Base-by-base conservation (phyloP, 1,140 invertebrate genomes). In the Zaprionus nigranus region DNA sequence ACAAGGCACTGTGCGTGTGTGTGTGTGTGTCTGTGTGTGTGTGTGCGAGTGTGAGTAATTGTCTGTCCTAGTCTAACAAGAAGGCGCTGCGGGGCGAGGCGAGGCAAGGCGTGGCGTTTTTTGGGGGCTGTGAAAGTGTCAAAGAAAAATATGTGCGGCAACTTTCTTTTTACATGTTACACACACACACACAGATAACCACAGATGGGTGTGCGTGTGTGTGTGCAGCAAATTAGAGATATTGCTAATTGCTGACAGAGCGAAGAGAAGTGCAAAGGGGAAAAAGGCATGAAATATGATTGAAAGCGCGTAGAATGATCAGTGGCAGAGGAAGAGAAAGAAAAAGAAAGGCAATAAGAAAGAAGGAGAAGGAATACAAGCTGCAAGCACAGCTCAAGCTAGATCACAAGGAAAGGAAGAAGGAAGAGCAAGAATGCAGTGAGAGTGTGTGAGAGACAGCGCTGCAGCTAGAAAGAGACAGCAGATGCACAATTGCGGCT, bases 241-340 rank as follows among this genome's bases (percentile, higher is more conserved):
- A 72, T 73, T 80, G 80, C 80, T 83, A 87, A 88, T 88, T 87
- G 84, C 75, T 64, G 73, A 28, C 53, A 62, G 17, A 63, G 53
- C 36, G 46, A 12, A 62, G 28, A 49, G 53, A 30, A 28, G 24
- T n/a, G n/a, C 24, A 22, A 15, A 22, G 20, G 24, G n/a, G n/a
- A n/a, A 26, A 24, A 13, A 1, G 1, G 9, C 3, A 54, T 30
- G 9, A 56, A n/a, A 56, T 28, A 46, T n/a, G 15, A 28, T 4
- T 22, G 22, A 60, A 26, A 26, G 7, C 6, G 0, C 2, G 11
- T 13, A 24, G 46, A 51, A 24, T 17, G 46, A 51, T 22, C 17
- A 7, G 26, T 26, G 5, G 24, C 20, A 22, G 17, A 36, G 30
- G 0, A 36, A 24, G 2, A 22, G 2, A 0, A 0, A 58, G 20